Percentiles rank a stretch among this genome's conserved stretches.
Evolutionary conservation across 2,797 vertebrate species (phyloP).

Genomic region (Arrhamphus sclerolepis): DNA sequence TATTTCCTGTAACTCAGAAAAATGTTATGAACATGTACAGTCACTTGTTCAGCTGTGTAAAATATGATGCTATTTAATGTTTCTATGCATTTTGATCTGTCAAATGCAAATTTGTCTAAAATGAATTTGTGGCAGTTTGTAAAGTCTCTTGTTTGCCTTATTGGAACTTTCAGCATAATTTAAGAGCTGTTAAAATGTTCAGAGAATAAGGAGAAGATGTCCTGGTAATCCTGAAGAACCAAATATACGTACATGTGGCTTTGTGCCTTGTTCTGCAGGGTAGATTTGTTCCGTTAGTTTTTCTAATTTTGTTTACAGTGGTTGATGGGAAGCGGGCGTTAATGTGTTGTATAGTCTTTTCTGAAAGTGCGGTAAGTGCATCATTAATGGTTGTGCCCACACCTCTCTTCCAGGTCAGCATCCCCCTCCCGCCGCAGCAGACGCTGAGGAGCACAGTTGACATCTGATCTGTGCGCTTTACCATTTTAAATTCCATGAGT

Average conservation of each 20-base stretch:
- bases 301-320: constrained; percentile 1
- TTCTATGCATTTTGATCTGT: constrained; percentile 14
- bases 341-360: constrained; percentile 34
- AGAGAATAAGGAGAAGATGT: neutral
- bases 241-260: constrained; percentile 1
- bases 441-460: constrained; percentile 89
- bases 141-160: neutral
- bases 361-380: constrained; percentile 25
- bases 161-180: constrained; percentile 8
- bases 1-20: constrained; percentile 25
- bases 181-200: neutral
- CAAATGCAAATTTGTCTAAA: constrained; percentile 3
- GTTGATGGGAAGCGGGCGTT: neutral
- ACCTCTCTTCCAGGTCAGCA: constrained; percentile 92
- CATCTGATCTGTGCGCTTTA: constrained; percentile 81
- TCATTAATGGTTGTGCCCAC: constrained; percentile 65
- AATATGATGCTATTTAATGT: constrained; percentile 29
- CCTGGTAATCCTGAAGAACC: constrained; percentile 8
- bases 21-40: constrained; percentile 14
- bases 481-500: constrained; percentile 99
- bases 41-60: constrained; percentile 28
- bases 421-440: constrained; percentile 94
- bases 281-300: constrained; percentile 11
- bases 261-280: constrained; percentile 17
- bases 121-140: no score